Evolutionary conservation across 1,140 invertebrate species (phyloP).

Genomic region (Atta texana): DNA sequence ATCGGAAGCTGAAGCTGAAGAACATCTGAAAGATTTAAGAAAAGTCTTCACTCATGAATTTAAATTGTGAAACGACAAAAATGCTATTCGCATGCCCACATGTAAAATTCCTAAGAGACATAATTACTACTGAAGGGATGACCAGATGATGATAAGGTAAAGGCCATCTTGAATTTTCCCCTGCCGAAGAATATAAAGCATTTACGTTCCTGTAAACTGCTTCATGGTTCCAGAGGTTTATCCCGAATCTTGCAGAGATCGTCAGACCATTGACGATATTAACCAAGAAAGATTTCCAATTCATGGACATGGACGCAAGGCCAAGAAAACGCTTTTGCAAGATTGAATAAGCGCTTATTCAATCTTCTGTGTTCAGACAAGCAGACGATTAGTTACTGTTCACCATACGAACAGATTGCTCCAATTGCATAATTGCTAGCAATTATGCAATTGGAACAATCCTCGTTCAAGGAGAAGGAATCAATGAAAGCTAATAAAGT

Average conservation of each 20-base stretch:
- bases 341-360: neutral
- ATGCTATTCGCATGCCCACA: too few relatives aligned
- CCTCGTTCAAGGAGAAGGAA: neutral
- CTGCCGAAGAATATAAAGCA: neutral
- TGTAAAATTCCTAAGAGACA: neutral
- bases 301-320: neutral
- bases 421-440: neutral
- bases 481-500: neutral
- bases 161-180: neutral
- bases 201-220: neutral
- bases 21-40: too few relatives aligned
- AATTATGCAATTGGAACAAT: neutral
- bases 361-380: neutral
- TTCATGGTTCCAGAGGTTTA: slow-evolving; percentile 29
- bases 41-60: neutral
- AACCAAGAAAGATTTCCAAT: neutral
- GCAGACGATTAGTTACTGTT: neutral
- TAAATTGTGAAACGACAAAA: too few relatives aligned
- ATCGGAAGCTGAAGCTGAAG: too few relatives aligned
- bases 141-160: neutral
- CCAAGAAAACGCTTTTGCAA: neutral
- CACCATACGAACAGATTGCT: neutral
- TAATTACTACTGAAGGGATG: too few relatives aligned
- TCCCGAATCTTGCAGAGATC: neutral
- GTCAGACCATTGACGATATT: neutral